Evolutionary conservation across 2,888 invertebrate genomes (phyloP).

Genomic region (Drosophila fulvimacula): DNA sequence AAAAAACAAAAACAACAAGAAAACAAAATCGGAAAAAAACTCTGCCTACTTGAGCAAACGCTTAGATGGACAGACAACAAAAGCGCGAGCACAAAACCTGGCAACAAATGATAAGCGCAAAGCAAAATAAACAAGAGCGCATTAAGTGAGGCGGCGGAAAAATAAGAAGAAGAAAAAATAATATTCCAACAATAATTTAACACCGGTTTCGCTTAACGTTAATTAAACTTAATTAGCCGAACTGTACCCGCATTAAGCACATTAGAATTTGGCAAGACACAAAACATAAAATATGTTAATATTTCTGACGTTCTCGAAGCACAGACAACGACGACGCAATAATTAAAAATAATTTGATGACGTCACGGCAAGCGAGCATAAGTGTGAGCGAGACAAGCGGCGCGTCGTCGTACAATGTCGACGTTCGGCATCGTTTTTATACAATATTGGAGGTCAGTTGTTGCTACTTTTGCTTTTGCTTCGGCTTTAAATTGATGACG

Average conservation of each 20-base stretch:
- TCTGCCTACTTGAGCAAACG: not conserved
- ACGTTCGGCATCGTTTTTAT: slow-evolving; percentile 10
- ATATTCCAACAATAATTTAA: slow-evolving; percentile 36
- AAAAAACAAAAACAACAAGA: not conserved
- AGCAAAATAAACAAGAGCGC: slow-evolving; percentile 43
- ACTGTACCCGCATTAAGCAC: slow-evolving; percentile 54
- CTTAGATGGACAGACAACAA: slow-evolving; percentile 12
- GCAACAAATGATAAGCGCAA: slow-evolving; percentile 52
- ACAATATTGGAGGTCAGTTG: slow-evolving; percentile 36
- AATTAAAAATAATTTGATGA: slow-evolving; percentile 70
- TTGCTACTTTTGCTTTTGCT: slow-evolving; percentile 10
- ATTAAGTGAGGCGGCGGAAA: slow-evolving; percentile 11
- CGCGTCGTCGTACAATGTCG: slow-evolving; percentile 2
- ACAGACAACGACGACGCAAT: slow-evolving; percentile 41
- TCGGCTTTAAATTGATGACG: slow-evolving; percentile 50
- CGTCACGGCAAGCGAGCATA: slow-evolving; percentile 50
- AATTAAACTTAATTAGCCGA: slow-evolving; percentile 70
- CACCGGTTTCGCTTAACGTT: slow-evolving; percentile 62
- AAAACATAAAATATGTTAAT: slow-evolving; percentile 37
- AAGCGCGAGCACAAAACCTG: slow-evolving; percentile 11
- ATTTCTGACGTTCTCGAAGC: slow-evolving; percentile 16
- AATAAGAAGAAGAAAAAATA: slow-evolving; percentile 20
- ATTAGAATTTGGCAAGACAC: slow-evolving; percentile 47
- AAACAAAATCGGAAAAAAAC: too few species aligned
- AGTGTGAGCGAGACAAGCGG: slow-evolving; percentile 19